A percentile compares a stretch with the other conserved stretches of the same genome.
Conservation (phyloP, 1,140 invertebrate species). For the Oryctes rhinoceros region DNA sequence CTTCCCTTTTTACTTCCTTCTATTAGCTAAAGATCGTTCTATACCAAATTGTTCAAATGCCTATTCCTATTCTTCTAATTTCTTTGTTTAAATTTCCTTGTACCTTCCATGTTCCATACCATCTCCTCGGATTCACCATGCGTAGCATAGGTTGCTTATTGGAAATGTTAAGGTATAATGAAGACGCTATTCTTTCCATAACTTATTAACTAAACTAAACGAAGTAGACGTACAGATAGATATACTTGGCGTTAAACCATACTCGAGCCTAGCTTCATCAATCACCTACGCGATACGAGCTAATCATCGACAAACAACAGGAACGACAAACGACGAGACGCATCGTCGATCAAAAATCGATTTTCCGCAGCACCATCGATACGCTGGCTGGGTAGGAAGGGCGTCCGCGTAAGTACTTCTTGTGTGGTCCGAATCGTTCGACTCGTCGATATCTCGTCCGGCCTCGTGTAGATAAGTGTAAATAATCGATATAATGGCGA, state of each 20-base stretch:
- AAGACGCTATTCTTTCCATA: too few species aligned
- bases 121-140: too few species aligned
- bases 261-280: background rate
- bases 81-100: too few species aligned
- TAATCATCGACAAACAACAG: background rate
- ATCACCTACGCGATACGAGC: background rate
- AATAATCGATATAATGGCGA: slow-evolving; percentile 35
- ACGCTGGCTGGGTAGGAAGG: background rate
- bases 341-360: background rate
- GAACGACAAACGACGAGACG: background rate
- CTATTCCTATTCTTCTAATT: too few species aligned
- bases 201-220: too few species aligned
- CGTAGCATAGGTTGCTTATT: too few species aligned
- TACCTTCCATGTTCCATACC: too few species aligned
- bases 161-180: too few species aligned
- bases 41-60: too few species aligned
- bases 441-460: background rate
- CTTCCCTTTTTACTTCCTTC: too few species aligned
- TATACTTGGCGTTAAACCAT: background rate
- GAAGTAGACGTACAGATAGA: too few species aligned
- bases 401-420: background rate
- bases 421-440: slow-evolving; percentile 17
- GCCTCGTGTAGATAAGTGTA: slow-evolving; percentile 29
- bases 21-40: too few species aligned
- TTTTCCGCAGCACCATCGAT: background rate